Percentiles rank a stretch among this genome's conserved stretches.
Evolutionary conservation across 2,113 vertebrate species (phyloP).

Genomic region (Peromyscus californicus): DNA sequence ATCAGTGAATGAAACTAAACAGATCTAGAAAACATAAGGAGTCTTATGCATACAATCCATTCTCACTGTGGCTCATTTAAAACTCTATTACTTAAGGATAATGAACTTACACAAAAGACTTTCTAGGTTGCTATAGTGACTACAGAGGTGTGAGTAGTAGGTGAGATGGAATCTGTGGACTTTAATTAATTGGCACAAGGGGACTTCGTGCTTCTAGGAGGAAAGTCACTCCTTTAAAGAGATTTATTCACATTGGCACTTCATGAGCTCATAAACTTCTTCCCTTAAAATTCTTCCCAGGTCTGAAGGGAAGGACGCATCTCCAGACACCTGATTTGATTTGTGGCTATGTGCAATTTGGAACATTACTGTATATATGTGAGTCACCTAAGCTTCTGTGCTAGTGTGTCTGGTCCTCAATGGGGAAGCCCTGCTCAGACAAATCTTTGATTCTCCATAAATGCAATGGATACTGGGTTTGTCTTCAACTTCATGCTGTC

Average conservation of each 20-base stretch:
- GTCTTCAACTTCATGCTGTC: not conserved
- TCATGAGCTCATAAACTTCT: not conserved
- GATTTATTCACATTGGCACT: not conserved
- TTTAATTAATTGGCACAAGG: slow-evolving; percentile 20
- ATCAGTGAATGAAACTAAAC: not conserved
- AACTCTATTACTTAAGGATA: slow-evolving; percentile 22
- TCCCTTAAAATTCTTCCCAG: not conserved
- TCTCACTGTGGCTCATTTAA: not conserved
- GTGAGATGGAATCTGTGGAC: not conserved
- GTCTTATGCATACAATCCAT: not conserved
- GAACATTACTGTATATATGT: not conserved
- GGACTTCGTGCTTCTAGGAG: not conserved
- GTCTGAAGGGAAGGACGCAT: not conserved
- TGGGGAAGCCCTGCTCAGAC: fast-evolving
- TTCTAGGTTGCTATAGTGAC: not conserved
- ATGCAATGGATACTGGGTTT: not conserved
- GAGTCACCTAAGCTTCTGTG: not conserved
- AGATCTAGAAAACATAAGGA: not conserved
- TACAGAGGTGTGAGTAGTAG: not conserved
- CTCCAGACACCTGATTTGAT: not conserved
- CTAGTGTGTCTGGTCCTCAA: too few relatives aligned
- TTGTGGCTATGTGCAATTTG: not conserved
- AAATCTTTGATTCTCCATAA: not conserved
- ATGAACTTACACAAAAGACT: slow-evolving; percentile 49
- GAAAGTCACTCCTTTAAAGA: not conserved